Conservation (phyloP, 2,113 vertebrate genomes). For the Lampris megalopsis region DNA sequence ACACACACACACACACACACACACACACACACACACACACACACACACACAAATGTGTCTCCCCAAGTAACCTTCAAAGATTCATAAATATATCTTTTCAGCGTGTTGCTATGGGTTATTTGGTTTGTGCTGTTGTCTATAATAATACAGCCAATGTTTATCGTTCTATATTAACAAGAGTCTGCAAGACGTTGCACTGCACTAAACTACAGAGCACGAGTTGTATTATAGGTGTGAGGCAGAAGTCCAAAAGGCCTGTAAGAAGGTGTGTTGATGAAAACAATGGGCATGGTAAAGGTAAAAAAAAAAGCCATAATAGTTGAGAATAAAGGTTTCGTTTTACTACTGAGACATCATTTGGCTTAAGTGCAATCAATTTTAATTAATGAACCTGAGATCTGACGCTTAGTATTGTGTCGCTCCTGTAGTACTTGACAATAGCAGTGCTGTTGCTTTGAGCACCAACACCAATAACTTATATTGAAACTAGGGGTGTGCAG, state of each 20-base stretch:
- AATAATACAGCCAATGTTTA: too few species aligned
- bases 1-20: neutral
- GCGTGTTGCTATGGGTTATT: too few species aligned
- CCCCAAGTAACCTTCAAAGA: neutral
- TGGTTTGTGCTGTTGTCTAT: too few species aligned
- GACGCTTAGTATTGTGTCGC: neutral
- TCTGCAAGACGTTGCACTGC: neutral
- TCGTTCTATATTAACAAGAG: slow-evolving; percentile 6
- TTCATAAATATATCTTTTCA: neutral
- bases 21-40: neutral
- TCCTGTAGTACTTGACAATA: neutral
- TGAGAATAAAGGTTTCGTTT: slow-evolving; percentile 40
- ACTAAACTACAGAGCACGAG: neutral
- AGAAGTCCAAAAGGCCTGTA: slow-evolving; percentile 36
- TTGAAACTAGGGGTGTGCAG: too few species aligned
- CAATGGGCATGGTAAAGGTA: slow-evolving; percentile 33
- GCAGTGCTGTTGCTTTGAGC: neutral
- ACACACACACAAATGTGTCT: neutral
- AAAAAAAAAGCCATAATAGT: slow-evolving; percentile 14
- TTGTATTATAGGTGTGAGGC: slow-evolving; percentile 31
- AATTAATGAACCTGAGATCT: neutral
- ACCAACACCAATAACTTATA: neutral
- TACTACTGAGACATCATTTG: slow-evolving; percentile 24
- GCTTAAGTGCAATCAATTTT: slow-evolving; percentile 11
- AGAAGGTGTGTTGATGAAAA: slow-evolving; percentile 63